These are phyloP conservation scores for Hydraecia micacea DNA, from an alignment of 2,888 invertebrate genomes.

Conservation along the genomic window DNA sequence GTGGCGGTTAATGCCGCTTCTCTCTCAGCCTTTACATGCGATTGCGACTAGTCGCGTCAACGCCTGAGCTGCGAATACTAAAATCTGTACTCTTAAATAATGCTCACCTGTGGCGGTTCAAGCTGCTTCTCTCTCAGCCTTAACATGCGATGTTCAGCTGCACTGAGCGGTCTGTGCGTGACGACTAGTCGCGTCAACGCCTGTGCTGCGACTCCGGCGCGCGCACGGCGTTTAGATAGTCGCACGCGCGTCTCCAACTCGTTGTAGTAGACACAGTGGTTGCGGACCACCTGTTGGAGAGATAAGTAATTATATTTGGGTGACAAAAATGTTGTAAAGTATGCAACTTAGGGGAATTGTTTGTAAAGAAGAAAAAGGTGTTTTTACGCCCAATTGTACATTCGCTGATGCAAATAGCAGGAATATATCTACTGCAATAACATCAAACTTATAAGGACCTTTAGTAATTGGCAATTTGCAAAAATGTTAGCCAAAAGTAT, in stretches of 20 bases:
- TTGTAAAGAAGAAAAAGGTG: background rate
- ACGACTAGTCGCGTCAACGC: constrained; percentile 96
- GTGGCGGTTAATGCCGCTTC: constrained; percentile 96
- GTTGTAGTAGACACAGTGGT: constrained; percentile 97
- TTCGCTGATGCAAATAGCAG: background rate
- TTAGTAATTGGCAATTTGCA: background rate
- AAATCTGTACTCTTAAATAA: background rate
- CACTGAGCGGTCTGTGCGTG: constrained; percentile 96
- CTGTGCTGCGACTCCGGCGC: constrained; percentile 88
- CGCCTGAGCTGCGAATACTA: constrained; percentile 87
- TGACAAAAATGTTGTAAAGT: background rate
- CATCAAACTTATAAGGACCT: background rate
- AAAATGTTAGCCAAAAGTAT: background rate
- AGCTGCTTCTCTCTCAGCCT: constrained; percentile 96
- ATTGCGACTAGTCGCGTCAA: constrained; percentile 96
- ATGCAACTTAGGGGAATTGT: background rate
- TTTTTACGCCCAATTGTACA: background rate
- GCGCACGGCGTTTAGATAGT: constrained; percentile 96
- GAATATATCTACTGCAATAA: background rate
- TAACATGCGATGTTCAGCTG: constrained; percentile 96
- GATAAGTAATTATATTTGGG: background rate
- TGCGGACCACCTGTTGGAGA: constrained; percentile 92
- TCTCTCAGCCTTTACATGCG: constrained; percentile 96
- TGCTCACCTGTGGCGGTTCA: constrained; percentile 93
- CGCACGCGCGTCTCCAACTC: constrained; percentile 98